Evolutionary conservation across 1,140 invertebrate genomes (phyloP).

Genomic region (Asobara japonica): DNA sequence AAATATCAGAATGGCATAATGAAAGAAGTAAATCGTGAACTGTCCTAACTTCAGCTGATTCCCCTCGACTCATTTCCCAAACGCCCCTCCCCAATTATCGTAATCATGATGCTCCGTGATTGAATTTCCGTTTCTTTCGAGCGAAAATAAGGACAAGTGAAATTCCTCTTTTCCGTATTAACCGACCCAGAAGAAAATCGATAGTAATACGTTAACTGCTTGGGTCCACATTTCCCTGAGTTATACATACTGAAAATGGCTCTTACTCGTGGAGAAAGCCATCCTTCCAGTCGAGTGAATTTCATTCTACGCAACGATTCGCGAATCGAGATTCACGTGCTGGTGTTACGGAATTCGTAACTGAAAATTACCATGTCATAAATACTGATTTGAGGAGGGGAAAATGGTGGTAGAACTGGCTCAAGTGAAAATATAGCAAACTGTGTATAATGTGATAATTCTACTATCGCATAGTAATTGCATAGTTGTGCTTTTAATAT

Average conservation of each 20-base stretch:
- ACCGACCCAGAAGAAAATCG: conserved; percentile 19
- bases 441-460: background rate
- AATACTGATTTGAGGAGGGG: conserved; percentile 59
- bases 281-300: conserved; percentile 53
- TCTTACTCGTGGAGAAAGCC: conserved; percentile 13
- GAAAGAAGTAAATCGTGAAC: too few relatives aligned
- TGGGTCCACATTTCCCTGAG: conserved; percentile 4
- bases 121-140: background rate
- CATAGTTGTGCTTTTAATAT: too few relatives aligned
- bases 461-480: background rate
- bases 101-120: background rate
- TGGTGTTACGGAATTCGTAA: conserved; percentile 60
- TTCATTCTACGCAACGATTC: conserved; percentile 34
- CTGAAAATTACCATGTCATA: conserved; percentile 65
- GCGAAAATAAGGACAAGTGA: background rate
- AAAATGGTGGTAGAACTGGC: background rate
- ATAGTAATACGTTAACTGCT: background rate
- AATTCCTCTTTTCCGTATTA: conserved; percentile 30
- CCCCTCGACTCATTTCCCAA: background rate
- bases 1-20: too few relatives aligned
- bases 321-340: conserved; percentile 49
- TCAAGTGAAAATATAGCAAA: too few relatives aligned
- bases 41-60: background rate
- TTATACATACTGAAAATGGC: conserved; percentile 11
- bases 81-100: background rate